Percentiles rank a stretch among this genome's conserved stretches.
Conservation (phyloP, 2,888 invertebrate species). For the Apeira syringaria region DNA sequence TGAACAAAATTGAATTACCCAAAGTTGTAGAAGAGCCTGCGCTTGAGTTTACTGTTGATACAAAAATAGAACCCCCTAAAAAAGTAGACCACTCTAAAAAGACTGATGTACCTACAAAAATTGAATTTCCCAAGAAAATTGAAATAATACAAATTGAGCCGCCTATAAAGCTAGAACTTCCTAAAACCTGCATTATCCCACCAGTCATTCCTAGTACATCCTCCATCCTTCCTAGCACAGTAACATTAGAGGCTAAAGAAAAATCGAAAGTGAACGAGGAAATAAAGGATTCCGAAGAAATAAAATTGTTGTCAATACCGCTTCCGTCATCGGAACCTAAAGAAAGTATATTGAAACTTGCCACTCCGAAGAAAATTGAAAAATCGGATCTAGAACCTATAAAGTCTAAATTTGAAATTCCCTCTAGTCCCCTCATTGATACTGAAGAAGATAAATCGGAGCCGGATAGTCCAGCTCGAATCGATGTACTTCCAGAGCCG, state of each 20-base stretch:
- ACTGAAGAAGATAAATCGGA: slow-evolving; percentile 79
- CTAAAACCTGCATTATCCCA: slow-evolving; percentile 18
- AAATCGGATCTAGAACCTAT: slow-evolving; percentile 50
- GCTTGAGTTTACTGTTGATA: slow-evolving; percentile 19
- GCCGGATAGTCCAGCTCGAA: slow-evolving; percentile 74
- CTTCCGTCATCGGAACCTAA: slow-evolving; percentile 43
- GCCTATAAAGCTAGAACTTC: slow-evolving; percentile 15
- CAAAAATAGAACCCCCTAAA: slow-evolving; percentile 15
- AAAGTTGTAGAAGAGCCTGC: slow-evolving; percentile 24
- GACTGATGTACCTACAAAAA: slow-evolving; percentile 17
- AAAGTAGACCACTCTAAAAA: slow-evolving; percentile 21
- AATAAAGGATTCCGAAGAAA: slow-evolving; percentile 33
- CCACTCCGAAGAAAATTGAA: slow-evolving; percentile 49
- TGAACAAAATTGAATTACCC: slow-evolving; percentile 34
- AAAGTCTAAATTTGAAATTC: slow-evolving; percentile 53
- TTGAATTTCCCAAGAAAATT: slow-evolving; percentile 25
- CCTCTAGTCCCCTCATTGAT: slow-evolving; percentile 71
- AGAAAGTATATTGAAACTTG: slow-evolving; percentile 37
- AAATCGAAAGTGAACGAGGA: slow-evolving; percentile 23
- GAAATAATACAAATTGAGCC: slow-evolving; percentile 14
- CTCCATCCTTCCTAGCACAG: slow-evolving; percentile 15
- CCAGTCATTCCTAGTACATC: slow-evolving; percentile 8
- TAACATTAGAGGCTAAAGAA: slow-evolving; percentile 16
- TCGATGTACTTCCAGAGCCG: slow-evolving; percentile 76
- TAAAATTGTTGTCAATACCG: slow-evolving; percentile 45